phyloP scores from a whole-genome alignment of 2,113 vertebrate species.

The Excalfactoria chinensis region DNA sequence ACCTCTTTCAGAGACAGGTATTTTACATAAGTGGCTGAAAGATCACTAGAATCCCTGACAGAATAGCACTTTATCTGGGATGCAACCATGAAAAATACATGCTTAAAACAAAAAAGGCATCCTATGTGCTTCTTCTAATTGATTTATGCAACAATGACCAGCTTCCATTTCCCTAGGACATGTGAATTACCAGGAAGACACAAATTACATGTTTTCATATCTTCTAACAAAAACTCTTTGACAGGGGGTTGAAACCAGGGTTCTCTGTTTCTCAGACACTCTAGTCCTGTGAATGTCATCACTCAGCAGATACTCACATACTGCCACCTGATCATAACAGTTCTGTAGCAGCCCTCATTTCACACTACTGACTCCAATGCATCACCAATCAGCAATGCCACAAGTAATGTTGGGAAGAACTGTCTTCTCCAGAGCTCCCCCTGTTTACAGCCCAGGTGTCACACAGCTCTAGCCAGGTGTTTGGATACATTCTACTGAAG shows the following conservation, averaged over 20 bases:
- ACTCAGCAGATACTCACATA: constrained; percentile 26
- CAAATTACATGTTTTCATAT: constrained; percentile 53
- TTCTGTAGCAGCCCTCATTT: constrained; percentile 62
- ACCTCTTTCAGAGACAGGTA: constrained; percentile 35
- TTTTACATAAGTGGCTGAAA: constrained; percentile 68
- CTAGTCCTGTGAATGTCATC: constrained; percentile 54
- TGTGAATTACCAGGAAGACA: constrained; percentile 18
- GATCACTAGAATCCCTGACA: constrained; percentile 66
- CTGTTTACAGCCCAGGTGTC: constrained; percentile 34
- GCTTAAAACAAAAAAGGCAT: constrained; percentile 44
- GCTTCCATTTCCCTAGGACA: constrained; percentile 15
- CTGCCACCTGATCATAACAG: constrained; percentile 41
- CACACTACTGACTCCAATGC: constrained; percentile 46
- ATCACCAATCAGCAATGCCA: constrained; percentile 56
- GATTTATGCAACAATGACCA: constrained; percentile 42
- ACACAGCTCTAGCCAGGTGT: constrained; percentile 21
- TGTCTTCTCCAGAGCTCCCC: neutral
- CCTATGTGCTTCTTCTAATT: constrained; percentile 25
- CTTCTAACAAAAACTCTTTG: constrained; percentile 34
- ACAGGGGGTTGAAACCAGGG: constrained; percentile 33
- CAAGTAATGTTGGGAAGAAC: neutral
- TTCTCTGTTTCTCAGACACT: constrained; percentile 44
- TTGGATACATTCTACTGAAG: neutral
- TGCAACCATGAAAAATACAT: constrained; percentile 34
- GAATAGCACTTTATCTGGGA: constrained; percentile 51